Conservation (phyloP, 2,113 vertebrate species). For the Thamnophis sirtalis region DNA sequence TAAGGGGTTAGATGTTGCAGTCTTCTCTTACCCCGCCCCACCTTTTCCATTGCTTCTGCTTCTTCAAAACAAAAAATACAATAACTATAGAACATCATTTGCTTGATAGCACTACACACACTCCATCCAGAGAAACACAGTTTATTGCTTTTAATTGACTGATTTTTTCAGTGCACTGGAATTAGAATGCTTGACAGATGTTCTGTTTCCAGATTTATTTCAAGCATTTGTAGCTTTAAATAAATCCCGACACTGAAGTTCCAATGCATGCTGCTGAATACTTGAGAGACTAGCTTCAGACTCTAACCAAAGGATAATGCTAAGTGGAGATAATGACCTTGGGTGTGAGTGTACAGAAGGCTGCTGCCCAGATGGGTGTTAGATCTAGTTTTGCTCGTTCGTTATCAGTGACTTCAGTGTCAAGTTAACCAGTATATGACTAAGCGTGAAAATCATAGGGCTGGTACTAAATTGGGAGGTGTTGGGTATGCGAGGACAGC, state of each 20-base stretch:
- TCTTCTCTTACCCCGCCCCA: neutral
- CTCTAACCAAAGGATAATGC: conserved; percentile 5
- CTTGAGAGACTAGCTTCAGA: conserved; percentile 2
- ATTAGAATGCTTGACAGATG: neutral
- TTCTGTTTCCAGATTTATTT: neutral
- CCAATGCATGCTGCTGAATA: neutral
- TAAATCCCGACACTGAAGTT: neutral
- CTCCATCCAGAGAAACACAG: neutral
- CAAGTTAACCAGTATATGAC: conserved; percentile 4
- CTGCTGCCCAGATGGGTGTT: conserved; percentile 1
- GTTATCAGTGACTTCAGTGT: conserved; percentile 17
- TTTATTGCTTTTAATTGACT: neutral
- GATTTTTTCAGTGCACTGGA: neutral
- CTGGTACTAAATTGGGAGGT: conserved; percentile 9
- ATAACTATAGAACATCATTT: neutral
- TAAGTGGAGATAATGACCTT: conserved; percentile 26
- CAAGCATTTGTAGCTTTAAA: neutral
- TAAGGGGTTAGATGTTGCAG: neutral
- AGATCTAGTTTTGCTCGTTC: conserved; percentile 13
- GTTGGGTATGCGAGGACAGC: neutral
- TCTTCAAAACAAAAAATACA: neutral
- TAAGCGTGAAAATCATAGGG: conserved; percentile 10
- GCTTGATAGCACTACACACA: neutral
- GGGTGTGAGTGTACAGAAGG: conserved; percentile 2
- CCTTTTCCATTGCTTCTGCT: neutral